Evolutionary conservation across 2,797 vertebrate species (phyloP), one percentile per base, ranked within the genome.

Genomic region (Capromys pilorides): DNA sequence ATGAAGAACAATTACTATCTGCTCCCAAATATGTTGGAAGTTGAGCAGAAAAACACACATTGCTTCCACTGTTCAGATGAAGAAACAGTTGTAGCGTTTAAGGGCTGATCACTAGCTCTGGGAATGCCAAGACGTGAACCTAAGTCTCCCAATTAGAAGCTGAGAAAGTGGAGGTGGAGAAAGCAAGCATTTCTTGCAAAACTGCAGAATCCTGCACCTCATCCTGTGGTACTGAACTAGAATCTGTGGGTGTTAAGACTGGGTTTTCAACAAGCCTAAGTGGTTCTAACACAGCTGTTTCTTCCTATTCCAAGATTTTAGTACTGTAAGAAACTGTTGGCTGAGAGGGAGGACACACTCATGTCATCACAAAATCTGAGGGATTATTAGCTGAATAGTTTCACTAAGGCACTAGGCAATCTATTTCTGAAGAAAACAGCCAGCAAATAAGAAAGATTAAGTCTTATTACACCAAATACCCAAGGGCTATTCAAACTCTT

Each of bases 341-440:
- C 19, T 67, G 9, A 82, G 9, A 88, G 14, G 14, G 24, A 21
- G 62, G 51, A 89, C 91, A 87, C n/a, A 75, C 36, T n/a, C 26
- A 10, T 64, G n/a, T 67, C 75, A 87, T 9, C 67, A 33, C 24
- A 94, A 39, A 94, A 90, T 66, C 24, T 69, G 67, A 90, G 57
- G 51, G 19, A 14, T 92, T 45, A 90, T 26, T 66, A 91, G 21
- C 33, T 57, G 86, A 92, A 71, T 78, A 67, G 49, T 92, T 77
- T 84, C 77, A 96, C 4, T 64, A 64, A 84, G 66, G 36, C 4
- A 69, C 75, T 36, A 88, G 57, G 73, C 78, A 83, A 77, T 75
- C 90, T 79, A 75, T 84, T 93, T 87, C 51, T 89, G 28, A 61
- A 94, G 62, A 90, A 96, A 90, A 86, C 7, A 73, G n/a, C 6